Conservation (phyloP, 2,888 invertebrate species). For the Rhagonycha lutea region DNA sequence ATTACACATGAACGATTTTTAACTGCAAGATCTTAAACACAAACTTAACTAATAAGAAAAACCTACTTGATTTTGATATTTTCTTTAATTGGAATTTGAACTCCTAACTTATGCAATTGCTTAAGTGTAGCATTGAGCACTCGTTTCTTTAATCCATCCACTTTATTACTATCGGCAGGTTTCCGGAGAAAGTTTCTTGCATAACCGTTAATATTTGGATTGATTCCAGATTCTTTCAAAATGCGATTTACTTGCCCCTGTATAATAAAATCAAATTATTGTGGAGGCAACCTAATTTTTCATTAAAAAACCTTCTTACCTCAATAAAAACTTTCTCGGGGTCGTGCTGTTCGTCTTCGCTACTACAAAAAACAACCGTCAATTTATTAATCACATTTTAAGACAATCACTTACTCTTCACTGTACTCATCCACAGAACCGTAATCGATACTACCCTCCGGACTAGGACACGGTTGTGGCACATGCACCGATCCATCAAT, state of each 20-base stretch:
- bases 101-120: conserved; percentile 50
- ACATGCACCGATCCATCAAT: conserved; percentile 46
- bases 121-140: conserved; percentile 51
- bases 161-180: background rate
- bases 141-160: conserved; percentile 41
- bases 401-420: background rate
- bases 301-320: background rate
- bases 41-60: background rate
- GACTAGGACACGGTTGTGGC: conserved; percentile 53
- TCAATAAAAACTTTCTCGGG: background rate
- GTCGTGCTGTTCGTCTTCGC: conserved; percentile 55
- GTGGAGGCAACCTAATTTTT: background rate
- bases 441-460: conserved; percentile 58
- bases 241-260: conserved; percentile 61
- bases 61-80: conserved; percentile 9
- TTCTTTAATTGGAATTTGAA: conserved; percentile 36
- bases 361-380: conserved; percentile 49
- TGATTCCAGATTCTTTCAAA: conserved; percentile 52
- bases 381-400: background rate
- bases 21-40: too few species aligned
- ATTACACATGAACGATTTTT: too few species aligned
- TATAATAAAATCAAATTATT: conserved; percentile 16
- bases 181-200: background rate
- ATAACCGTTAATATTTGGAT: background rate
- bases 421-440: conserved; percentile 47